Evolutionary conservation across 1,140 invertebrate species (phyloP), one percentile per base, ranked within the genome.

Genomic region (Aphidius ervi): DNA sequence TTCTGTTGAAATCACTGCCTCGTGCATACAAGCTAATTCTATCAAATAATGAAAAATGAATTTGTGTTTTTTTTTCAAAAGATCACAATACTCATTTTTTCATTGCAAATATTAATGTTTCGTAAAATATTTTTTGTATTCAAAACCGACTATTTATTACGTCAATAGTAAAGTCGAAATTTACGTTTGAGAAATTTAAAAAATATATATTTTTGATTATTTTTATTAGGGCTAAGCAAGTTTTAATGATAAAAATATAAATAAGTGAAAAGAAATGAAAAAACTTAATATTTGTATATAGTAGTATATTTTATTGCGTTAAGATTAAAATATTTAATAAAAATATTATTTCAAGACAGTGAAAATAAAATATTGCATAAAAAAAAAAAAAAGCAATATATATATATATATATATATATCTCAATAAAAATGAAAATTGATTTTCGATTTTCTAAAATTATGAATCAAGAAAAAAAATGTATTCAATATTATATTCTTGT

Each of bases 401-500:
- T 57, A 50, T 43, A 57, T 56, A 39, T 20, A 49, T 5, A 54
- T 45, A 10, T 54, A 48, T 56, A 48, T 56, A 50, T 62, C 10
- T 57, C 39, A 43, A 46, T 45, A 47, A 63, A 64, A 31, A 42
- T 23, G 40, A 42, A 58, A 61, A 37, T 64, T 46, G 43, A 58
- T 52, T 57, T 46, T 16, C 1, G 16, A 47, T 56, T 42, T 9
- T 16, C 39, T 50, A 50, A 46, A 42, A 54, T 52, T 41, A 61
- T 61, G 49, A 61, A 48, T 61, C 42, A 31, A 48, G 56, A 49
- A 10, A 40, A 46, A 56, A 49, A 16, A 56, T 48, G 55, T 40
- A 59, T 53, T 31, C 59, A 59, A 61, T 23, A 52, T 9, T 50
- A 50, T 41, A 67, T 65, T 59, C 68, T 70, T 67, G 73, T 66